phyloP scores from a whole-genome alignment of 2,888 invertebrate genomes.

The Drosophila infuscata region DNA sequence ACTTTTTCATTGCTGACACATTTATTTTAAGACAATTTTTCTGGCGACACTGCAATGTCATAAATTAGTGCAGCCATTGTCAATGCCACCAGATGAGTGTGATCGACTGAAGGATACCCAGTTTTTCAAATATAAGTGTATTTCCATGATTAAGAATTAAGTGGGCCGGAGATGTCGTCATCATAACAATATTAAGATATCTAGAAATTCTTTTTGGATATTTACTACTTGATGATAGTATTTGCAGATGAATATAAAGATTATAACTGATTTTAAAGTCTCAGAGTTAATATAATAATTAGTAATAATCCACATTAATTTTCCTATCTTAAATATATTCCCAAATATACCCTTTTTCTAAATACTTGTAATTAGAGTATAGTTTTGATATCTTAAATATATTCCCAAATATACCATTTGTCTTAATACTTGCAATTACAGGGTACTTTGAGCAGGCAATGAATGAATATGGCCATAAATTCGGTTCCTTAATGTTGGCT shows the following conservation, averaged over 20 bases:
- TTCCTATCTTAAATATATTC: background rate
- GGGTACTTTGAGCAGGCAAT: background rate
- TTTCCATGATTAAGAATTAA: no score
- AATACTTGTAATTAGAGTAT: no score
- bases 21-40: constrained; percentile 37
- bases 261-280: background rate
- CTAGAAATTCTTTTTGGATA: no score
- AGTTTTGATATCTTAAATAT: background rate
- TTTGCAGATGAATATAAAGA: background rate
- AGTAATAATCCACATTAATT: background rate
- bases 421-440: background rate
- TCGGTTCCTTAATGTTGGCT: constrained; percentile 22
- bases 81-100: background rate
- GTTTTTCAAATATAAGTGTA: background rate
- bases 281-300: background rate
- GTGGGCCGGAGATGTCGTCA: no score
- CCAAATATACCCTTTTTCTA: background rate
- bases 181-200: no score
- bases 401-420: background rate
- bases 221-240: no score
- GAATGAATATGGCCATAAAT: constrained; percentile 31
- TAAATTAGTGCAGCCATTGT: constrained; percentile 10
- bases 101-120: constrained; percentile 2
- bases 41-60: constrained; percentile 6
- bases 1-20: constrained; percentile 48